These are phyloP conservation scores for Platorchestia sp. DNA, from an alignment of 1,140 invertebrate genomes.

Conservation along the genomic window DNA sequence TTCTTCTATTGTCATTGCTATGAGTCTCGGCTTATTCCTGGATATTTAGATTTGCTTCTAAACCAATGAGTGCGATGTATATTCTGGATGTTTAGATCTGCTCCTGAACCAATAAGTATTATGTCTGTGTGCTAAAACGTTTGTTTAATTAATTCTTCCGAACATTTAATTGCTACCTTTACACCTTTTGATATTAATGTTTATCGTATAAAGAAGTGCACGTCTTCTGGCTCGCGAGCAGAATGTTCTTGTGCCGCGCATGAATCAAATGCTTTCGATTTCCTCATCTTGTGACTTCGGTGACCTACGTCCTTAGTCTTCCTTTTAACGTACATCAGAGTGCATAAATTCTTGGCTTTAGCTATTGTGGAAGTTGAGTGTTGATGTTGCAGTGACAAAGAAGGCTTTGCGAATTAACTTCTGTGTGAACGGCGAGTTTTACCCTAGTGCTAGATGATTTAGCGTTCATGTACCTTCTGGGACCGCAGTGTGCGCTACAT, in stretches of 20 bases:
- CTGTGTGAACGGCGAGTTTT: background rate
- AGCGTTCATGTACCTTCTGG: too few relatives aligned
- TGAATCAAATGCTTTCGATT: background rate
- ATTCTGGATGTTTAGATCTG: background rate
- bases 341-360: background rate
- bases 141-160: background rate
- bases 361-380: too few relatives aligned
- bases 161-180: background rate
- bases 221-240: background rate
- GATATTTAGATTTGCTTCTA: background rate
- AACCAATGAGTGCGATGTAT: background rate
- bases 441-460: too few relatives aligned
- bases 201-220: background rate
- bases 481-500: too few relatives aligned
- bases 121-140: background rate
- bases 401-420: background rate
- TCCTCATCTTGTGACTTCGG: background rate
- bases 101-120: background rate
- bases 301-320: background rate
- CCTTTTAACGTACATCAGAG: background rate
- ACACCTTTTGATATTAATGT: background rate
- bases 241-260: background rate
- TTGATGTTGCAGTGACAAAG: background rate
- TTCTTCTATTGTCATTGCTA: background rate
- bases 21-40: background rate